Base-by-base conservation (phyloP, 2,797 vertebrate genomes). In the Carduelis carduelis region DNA sequence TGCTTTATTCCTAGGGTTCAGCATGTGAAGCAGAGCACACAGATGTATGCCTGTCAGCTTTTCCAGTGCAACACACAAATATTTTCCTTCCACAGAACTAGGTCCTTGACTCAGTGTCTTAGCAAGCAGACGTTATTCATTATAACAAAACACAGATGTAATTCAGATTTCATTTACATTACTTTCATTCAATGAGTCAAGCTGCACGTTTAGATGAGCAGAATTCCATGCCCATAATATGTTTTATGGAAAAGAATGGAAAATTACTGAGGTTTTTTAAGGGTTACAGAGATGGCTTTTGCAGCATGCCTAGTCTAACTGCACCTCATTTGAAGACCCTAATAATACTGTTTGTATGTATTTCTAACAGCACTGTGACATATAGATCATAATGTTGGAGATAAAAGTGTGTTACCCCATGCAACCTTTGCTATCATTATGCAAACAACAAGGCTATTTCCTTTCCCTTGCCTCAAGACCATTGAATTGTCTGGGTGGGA, bases 71-170 rank as follows among this genome's bases (percentile, higher is more conserved):
- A 87, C 88, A 90, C 64, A 95, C 91, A 97, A 96, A 97, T 98
- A 97, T 96, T 98, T 98, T 98, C 96, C 96, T 97, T 96, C 90
- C 96, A 93, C 75, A 84, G 89, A 95, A 78, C 86, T 52, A 94
- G 96, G 92, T 78, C 83, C 85, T 97, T 97, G 96, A 97, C 94
- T 98, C 98, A 97, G 84, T 95, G 97, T 97, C 96, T 97, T 93
- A 94, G 92, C 78, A 89, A 92, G 95, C 95, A 98, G 98, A 98
- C 91, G 8, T 97, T 97, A 97, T 97, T 98, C 97, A 97, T 97
- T 96, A 93, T 68, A 96, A 97, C 93, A 96, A 56, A 97, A 74
- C 95, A 95, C 97, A 98, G 96, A 97, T 98, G 97, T 93, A 97
- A 96, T 97, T 97, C 93, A 89, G 85, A 96, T 97, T 97, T 98